These are phyloP conservation scores for Pantherophis guttatus DNA, from an alignment of 2,113 vertebrate genomes.

Conservation along the genomic window DNA sequence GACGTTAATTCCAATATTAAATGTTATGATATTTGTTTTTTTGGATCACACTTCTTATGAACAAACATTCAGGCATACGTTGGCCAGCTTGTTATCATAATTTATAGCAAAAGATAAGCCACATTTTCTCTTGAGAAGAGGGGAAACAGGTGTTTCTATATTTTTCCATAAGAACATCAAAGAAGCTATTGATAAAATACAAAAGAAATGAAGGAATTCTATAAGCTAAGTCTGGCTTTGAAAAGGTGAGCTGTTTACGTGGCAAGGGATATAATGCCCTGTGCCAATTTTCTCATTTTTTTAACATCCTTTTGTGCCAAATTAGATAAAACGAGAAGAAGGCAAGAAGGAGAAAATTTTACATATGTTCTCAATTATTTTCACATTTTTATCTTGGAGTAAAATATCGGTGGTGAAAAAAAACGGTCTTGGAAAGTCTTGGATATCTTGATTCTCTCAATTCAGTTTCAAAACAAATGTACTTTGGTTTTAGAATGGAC, in stretches of 20 bases:
- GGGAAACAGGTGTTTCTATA: background rate
- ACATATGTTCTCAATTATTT: background rate
- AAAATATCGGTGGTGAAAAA: background rate
- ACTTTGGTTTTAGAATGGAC: background rate
- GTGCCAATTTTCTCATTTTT: too few relatives aligned
- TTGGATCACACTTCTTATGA: background rate
- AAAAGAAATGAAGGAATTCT: background rate
- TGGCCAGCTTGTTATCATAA: background rate
- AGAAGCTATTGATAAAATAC: background rate
- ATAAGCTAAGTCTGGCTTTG: background rate
- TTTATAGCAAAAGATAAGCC: background rate
- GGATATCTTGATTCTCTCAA: background rate
- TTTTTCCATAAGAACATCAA: background rate
- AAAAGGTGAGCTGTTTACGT: background rate
- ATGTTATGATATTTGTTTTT: background rate
- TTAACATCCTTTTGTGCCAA: background rate
- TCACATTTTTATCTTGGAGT: background rate
- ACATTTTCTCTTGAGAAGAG: background rate
- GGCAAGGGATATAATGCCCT: background rate
- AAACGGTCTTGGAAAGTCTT: background rate
- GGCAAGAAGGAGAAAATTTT: background rate
- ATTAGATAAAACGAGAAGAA: background rate
- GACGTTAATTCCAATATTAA: background rate
- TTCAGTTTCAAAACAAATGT: background rate
- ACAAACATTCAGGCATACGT: background rate